Evolutionary conservation across 2,113 vertebrate species (phyloP).

Genomic region (Aplodontia rufa): DNA sequence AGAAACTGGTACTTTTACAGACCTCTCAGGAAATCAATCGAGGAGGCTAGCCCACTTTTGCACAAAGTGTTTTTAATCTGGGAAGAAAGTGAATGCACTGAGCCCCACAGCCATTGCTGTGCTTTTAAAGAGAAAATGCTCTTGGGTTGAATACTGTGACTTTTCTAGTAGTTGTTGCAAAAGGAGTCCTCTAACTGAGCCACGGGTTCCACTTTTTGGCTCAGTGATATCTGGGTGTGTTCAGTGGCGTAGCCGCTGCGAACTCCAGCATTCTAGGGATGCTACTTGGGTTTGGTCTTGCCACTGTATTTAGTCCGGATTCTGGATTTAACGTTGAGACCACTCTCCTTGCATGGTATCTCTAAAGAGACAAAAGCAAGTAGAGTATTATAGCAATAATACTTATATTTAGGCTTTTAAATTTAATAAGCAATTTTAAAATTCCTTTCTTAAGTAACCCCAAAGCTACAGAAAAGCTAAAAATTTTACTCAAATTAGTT

Average conservation of each 20-base stretch:
- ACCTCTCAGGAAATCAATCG: conserved; percentile 3
- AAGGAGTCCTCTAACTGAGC: neutral
- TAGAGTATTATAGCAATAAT: neutral
- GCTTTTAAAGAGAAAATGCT: neutral
- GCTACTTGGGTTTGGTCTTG: conserved; percentile 49
- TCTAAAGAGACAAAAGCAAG: conserved; percentile 57
- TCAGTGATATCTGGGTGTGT: neutral
- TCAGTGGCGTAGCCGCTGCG: neutral
- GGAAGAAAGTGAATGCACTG: neutral
- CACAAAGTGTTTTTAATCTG: conserved; percentile 59
- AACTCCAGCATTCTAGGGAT: neutral
- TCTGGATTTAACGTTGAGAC: neutral
- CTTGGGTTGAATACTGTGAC: neutral
- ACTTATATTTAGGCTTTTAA: neutral
- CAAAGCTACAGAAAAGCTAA: neutral
- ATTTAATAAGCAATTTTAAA: neutral
- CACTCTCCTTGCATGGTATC: neutral
- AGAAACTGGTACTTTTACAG: neutral
- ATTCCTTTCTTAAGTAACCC: neutral
- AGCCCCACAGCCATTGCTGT: neutral
- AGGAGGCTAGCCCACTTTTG: conserved; percentile 36
- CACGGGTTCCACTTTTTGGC: neutral
- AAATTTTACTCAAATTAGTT: neutral
- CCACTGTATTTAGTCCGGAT: neutral
- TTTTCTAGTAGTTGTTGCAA: neutral